A percentile compares a stretch with the other conserved stretches of the same genome.
Evolutionary conservation across 2,113 vertebrate genomes (phyloP).

Genomic region (Grallaria varia): DNA sequence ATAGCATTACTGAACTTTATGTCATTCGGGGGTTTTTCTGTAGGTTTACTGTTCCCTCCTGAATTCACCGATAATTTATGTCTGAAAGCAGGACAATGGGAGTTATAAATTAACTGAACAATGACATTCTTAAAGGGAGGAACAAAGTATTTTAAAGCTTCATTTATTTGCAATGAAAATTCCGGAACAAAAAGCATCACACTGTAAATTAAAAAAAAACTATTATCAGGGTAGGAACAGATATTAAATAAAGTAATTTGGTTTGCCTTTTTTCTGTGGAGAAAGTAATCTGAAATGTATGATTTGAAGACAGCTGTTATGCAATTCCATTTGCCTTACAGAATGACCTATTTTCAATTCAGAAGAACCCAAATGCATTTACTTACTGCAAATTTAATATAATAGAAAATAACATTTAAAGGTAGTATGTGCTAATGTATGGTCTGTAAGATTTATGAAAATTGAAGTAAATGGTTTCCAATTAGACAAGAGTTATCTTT

Average conservation of each 20-base stretch:
- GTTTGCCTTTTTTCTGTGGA: not conserved
- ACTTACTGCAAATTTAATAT: not conserved
- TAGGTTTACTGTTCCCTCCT: not conserved
- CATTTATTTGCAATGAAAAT: conserved; percentile 9
- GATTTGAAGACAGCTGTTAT: not conserved
- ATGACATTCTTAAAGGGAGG: not conserved
- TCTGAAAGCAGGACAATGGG: not conserved
- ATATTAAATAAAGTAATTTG: not conserved
- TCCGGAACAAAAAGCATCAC: not conserved
- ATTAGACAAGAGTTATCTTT: not conserved
- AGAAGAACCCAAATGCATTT: not conserved
- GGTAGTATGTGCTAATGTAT: not conserved
- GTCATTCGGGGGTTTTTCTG: not conserved
- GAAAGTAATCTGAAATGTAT: not conserved
- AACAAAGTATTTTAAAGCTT: not conserved
- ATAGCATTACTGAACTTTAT: not conserved
- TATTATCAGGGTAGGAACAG: not conserved
- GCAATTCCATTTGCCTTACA: not conserved
- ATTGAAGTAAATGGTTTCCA: not conserved
- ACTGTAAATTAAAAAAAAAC: not conserved
- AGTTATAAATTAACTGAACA: not conserved
- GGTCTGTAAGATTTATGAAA: not conserved
- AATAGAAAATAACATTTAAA: not conserved
- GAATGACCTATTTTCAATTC: not conserved
- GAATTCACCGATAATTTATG: not conserved